Evolutionary conservation across 2,797 vertebrate species (phyloP).

Genomic region (Chelmon rostratus): DNA sequence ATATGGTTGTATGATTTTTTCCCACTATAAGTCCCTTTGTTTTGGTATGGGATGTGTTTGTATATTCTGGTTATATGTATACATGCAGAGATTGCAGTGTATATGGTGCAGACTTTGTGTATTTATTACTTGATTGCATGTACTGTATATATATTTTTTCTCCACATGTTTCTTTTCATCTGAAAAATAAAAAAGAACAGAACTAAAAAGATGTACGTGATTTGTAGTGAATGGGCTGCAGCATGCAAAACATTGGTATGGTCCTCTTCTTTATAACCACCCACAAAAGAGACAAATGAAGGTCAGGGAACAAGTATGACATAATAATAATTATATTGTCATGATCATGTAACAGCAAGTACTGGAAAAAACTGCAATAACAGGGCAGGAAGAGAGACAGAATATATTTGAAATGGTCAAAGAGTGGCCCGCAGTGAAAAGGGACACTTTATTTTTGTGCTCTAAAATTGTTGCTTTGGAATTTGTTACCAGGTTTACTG

Average conservation of each 20-base stretch:
- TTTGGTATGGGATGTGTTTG: slow-evolving; percentile 59
- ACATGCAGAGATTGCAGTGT: slow-evolving; percentile 66
- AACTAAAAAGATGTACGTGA: slow-evolving; percentile 69
- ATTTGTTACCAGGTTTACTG: not conserved
- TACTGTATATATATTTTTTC: slow-evolving; percentile 61
- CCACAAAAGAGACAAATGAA: slow-evolving; percentile 42
- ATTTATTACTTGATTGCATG: slow-evolving; percentile 70
- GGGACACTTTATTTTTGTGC: not conserved
- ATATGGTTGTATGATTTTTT: slow-evolving; percentile 48
- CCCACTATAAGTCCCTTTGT: slow-evolving; percentile 41
- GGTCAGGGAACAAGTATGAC: slow-evolving; percentile 27
- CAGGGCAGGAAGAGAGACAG: not conserved
- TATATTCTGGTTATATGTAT: slow-evolving; percentile 63
- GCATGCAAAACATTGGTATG: slow-evolving; percentile 76
- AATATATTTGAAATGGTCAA: not conserved
- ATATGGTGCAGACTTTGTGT: slow-evolving; percentile 67
- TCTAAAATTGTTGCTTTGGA: slow-evolving; percentile 6
- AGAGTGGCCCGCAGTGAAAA: slow-evolving; percentile 8
- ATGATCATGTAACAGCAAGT: slow-evolving; percentile 26
- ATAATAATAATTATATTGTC: slow-evolving; percentile 25
- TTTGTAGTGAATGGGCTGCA: slow-evolving; percentile 77
- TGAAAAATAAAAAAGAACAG: slow-evolving; percentile 67
- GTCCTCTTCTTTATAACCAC: slow-evolving; percentile 61
- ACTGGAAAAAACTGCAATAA: not conserved
- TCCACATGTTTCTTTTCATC: slow-evolving; percentile 63